Base-by-base conservation (phyloP, 2,888 invertebrate species). In the Drosophila hamatofila region DNA sequence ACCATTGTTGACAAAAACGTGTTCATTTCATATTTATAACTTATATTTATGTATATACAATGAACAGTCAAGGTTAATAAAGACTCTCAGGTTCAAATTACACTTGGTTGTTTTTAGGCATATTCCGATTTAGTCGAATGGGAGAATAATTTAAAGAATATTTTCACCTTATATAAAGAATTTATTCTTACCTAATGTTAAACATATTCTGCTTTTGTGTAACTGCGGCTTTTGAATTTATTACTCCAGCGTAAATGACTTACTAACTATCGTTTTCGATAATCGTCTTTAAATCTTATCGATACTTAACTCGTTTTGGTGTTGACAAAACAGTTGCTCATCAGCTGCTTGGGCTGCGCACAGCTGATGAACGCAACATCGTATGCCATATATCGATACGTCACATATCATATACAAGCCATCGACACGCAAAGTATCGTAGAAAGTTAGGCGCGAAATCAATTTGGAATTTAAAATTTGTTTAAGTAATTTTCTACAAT, bases 281-380 rank as follows among this genome's bases (percentile, higher is more conserved):
- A 18, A 7, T 3, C 14, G 14, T 30, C 18, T 18, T 18, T 7
- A 30, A 48, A 12, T 18, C 3, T 11, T 18, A 49, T 49, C 49
- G 49, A 49, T 48, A 18, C 3, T 11, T 6, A 5, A 27, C 49
- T 49, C 49, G 30, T 12, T 49, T 30, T 30, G 12, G 12, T 30
- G 49, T 12, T 25, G 25, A 16, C 9, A n/a, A 14, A 58, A 14
- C 23, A 37, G 18, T 35, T 49, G 51, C 12, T 35, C 21, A 55
- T 11, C 71, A 58, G 63, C 55, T 64, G 69, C 9, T 23, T 33
- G n/a, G 57, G 3, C 8, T 7, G 30, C 8, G 51, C 51, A 44
- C 73, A 73, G 72, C 73, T 74, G 73, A 42, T 56, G 37, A 12
- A 1, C 51, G 41, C 35, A 56, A 56, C 2, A 51, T 49, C 16